phyloP scores from a whole-genome alignment of 2,888 invertebrate species.

The Sinelater perroti region DNA sequence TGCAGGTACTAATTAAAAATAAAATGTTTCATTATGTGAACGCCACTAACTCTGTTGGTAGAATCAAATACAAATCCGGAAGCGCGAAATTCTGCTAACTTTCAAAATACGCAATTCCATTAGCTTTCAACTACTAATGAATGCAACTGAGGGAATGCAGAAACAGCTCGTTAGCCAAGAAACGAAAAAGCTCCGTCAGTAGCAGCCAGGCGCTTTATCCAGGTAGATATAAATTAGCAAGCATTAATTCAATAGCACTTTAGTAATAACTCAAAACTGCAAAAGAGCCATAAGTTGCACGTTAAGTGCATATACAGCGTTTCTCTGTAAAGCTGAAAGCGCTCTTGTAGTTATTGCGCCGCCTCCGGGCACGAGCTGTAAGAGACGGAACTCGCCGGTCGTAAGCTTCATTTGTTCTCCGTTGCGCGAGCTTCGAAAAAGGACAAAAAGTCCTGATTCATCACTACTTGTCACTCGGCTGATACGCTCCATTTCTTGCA shows the following conservation, averaged over 20 bases:
- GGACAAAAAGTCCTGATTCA: conserved; percentile 51
- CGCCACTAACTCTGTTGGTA: no score
- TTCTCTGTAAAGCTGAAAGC: conserved; percentile 28
- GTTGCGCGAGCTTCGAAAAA: conserved; percentile 34
- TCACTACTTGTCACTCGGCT: conserved; percentile 48
- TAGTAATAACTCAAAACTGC: conserved; percentile 17
- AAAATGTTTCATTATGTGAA: no score
- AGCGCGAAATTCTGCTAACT: no score
- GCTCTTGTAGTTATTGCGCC: conserved; percentile 27
- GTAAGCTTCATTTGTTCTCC: conserved; percentile 30
- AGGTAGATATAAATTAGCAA: conserved; percentile 3
- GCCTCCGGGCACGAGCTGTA: conserved; percentile 18
- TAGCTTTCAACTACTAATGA: background rate
- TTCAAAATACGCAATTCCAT: background rate
- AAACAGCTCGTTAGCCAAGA: background rate
- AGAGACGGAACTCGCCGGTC: conserved; percentile 24
- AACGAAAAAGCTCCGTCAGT: background rate
- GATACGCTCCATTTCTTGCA: conserved; percentile 48
- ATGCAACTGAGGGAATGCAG: no score
- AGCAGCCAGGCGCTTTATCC: background rate
- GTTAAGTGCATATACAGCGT: conserved; percentile 29
- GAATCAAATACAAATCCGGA: no score
- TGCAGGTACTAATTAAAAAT: no score
- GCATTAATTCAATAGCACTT: conserved; percentile 20
- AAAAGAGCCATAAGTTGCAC: conserved; percentile 25